Evolutionary conservation across 1,140 invertebrate genomes (phyloP).

Genomic region (Orussus abietinus): DNA sequence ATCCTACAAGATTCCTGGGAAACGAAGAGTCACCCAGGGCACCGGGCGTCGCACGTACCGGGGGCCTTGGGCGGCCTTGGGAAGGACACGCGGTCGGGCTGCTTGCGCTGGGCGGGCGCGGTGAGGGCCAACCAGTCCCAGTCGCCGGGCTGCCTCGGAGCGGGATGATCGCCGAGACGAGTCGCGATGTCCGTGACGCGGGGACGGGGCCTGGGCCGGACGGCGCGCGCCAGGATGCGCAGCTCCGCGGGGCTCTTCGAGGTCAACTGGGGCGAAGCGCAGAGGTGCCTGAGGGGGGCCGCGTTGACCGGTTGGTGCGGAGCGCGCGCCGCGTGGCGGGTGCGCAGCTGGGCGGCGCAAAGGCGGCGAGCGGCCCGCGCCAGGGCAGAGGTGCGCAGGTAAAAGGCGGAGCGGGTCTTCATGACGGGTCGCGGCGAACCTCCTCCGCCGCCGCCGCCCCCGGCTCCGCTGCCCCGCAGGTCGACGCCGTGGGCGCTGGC

Average conservation of each 20-base stretch:
- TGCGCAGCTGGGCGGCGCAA: conserved; percentile 77
- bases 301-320: conserved; percentile 71
- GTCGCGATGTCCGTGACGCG: conserved; percentile 75
- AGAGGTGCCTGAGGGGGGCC: conserved; percentile 54
- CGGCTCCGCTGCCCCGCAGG: conserved; percentile 43
- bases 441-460: conserved; percentile 33
- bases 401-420: conserved; percentile 95
- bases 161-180: conserved; percentile 62
- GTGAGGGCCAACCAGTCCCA: conserved; percentile 82
- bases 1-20: not conserved
- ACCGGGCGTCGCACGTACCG: too few species aligned
- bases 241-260: conserved; percentile 73
- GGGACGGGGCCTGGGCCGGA: conserved; percentile 74
- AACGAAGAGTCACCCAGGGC: too few species aligned
- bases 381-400: conserved; percentile 83
- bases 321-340: conserved; percentile 80
- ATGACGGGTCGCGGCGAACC: conserved; percentile 88
- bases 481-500: conserved; percentile 83
- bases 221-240: conserved; percentile 70
- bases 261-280: conserved; percentile 73
- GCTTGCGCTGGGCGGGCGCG: conserved; percentile 72
- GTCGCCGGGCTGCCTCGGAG: conserved; percentile 56
- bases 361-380: conserved; percentile 82
- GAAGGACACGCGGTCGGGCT: conserved; percentile 75
- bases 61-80: conserved; percentile 83